Percentiles rank a stretch among this genome's conserved stretches.
Conservation (phyloP, 1,140 invertebrate genomes). For the Hormaphis cornu region DNA sequence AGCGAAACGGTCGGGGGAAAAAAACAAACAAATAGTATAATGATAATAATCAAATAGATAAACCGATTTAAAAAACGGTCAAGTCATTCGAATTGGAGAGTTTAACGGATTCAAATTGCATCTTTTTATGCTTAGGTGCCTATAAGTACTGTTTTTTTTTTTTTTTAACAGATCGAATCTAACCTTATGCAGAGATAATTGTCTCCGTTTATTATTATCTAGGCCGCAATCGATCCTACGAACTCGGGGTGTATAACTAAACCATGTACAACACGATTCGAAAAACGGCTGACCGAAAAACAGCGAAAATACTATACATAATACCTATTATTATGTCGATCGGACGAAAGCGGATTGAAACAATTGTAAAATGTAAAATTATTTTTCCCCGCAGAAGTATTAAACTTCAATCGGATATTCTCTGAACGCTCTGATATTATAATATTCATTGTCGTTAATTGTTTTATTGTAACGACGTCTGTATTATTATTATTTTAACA, state of each 20-base stretch:
- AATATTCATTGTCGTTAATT: too few species aligned
- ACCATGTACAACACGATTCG: not conserved
- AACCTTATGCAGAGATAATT: not conserved
- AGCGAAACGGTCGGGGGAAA: conserved; percentile 3
- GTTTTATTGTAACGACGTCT: too few species aligned
- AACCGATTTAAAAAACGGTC: not conserved
- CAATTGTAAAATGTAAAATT: too few species aligned
- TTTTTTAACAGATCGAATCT: not conserved
- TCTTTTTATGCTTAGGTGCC: too few species aligned
- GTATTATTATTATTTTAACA: too few species aligned
- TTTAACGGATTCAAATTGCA: conserved; percentile 24
- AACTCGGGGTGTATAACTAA: not conserved
- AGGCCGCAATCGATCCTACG: not conserved
- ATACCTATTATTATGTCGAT: too few species aligned
- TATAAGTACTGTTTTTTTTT: not conserved
- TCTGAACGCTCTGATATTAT: too few species aligned
- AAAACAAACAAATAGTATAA: not conserved
- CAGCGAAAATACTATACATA: not conserved
- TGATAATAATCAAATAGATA: conserved; percentile 17
- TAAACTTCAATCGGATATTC: too few species aligned
- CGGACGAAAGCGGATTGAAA: too few species aligned
- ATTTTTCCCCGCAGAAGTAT: too few species aligned
- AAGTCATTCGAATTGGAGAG: conserved; percentile 14
- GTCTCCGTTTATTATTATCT: not conserved
- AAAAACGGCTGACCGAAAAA: not conserved